Evolutionary conservation across 2,113 vertebrate genomes (phyloP), one percentile per base, ranked within the genome.

Genomic region (Procavia capensis): DNA sequence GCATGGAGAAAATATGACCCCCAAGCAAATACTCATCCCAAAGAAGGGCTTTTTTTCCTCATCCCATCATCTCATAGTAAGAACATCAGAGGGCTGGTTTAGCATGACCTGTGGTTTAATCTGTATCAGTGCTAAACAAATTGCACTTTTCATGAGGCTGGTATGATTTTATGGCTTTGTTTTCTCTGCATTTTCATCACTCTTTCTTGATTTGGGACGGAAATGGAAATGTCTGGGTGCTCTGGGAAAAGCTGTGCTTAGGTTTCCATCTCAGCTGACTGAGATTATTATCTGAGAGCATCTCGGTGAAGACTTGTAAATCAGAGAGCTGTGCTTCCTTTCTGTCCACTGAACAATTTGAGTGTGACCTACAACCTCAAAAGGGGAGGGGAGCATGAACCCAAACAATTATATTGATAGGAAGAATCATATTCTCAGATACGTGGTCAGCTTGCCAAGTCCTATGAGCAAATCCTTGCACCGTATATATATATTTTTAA

Each of bases 301-400:
- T 66, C n/a, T 61, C 91, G 57, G 45, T 57, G 75, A 92, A 93
- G n/a, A 95, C 87, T 95, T 93, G 92, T 13, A 94, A 57, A 81
- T 63, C 84, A 80, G 29, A 50, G 13, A 36, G 4, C 87, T 93
- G 84, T 85, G 7, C 19, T 93, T 92, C 64, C 17, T 75, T 54
- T 43, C 29, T 63, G 6, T 68, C 39, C 50, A 10, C 29, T n/a
- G 86, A 47, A 61, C 25, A 79, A 50, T 68, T 83, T 91, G 68
- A 83, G 4, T 76, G 19, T 88, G 59, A 85, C 57, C 85, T 88
- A 54, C 41, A 83, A 82, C 90, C 63, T 25, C 7, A 10, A 41
- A 20, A 34, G 9, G 39, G 29, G 17, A n/a, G 29, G 17, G 31
- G 34, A 47, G 6, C 13, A 45, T 83, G 81, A 93, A 76, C 22